Conservation (phyloP, 2,113 vertebrate genomes). For the Pitta sordida region DNA sequence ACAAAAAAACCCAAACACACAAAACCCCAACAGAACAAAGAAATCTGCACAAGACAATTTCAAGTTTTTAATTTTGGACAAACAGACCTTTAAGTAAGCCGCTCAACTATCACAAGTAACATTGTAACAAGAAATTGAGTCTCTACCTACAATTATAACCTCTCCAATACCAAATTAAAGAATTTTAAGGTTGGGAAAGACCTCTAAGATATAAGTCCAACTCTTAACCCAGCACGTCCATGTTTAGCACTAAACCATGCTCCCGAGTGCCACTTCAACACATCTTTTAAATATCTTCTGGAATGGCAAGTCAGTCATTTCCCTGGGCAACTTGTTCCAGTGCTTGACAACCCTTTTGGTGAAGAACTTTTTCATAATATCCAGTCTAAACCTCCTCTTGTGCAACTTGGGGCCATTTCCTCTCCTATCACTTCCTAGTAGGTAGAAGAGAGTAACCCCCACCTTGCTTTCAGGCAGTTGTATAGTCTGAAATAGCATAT, state of each 20-base stretch:
- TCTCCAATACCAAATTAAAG: neutral
- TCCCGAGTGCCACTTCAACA: no score
- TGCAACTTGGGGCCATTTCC: neutral
- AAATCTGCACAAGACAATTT: neutral
- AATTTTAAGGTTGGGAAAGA: neutral
- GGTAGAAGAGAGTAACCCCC: neutral
- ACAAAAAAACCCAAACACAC: no score
- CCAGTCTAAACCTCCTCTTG: neutral
- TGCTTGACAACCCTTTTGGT: no score
- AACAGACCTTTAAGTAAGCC: neutral
- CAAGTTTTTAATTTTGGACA: neutral
- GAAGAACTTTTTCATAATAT: neutral
- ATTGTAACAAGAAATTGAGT: neutral
- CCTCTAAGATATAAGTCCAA: neutral
- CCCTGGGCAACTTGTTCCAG: neutral
- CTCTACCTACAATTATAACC: neutral
- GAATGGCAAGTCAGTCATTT: neutral
- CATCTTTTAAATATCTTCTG: rapidly evolving
- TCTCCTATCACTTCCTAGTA: neutral
- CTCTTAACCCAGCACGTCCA: neutral
- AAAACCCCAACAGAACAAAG: neutral
- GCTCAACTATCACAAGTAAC: neutral
- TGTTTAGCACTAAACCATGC: neutral
- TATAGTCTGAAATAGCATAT: neutral
- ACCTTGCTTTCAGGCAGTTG: neutral